Evolutionary conservation across 2,113 vertebrate genomes (phyloP), one percentile per base, ranked within the genome.

Genomic region (Sterna hirundo): DNA sequence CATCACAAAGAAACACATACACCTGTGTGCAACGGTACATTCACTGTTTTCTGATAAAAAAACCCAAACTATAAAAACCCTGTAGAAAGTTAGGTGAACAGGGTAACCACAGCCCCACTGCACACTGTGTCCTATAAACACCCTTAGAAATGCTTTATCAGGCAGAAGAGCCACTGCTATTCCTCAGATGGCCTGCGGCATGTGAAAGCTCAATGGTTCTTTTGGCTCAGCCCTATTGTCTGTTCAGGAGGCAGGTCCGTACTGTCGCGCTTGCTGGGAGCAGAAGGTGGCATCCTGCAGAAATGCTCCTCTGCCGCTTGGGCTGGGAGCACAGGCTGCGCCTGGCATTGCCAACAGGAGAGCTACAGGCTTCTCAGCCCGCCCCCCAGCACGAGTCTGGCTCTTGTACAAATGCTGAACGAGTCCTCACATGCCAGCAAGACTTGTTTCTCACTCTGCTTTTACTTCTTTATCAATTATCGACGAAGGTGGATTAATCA

Each of bases 321-420:
- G 32, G 23, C 11, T 64, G n/a, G 47, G n/a, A 76, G 10, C 6
- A 15, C 0, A 0, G 1, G 1, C 27, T 69, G 32, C 3, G 2
- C 0, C 2, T 36, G 64, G 6, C 11, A 32, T 7, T 51, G 30
- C 21, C 54, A 60, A 21, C 5, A 42, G 64, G 52, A 72, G 30
- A 64, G 16, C 25, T 47, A 40, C 5, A 40, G 58, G 19, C 32
- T 65, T 42, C 38, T 40, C 40, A 64, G 21, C 10, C 21, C 7
- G 11, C 4, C 11, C 7, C 29, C 34, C 13, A 30, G 69, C 23
- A 10, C 10, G 6, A 40, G 20, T 6, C 34, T 57, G 29, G 26
- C 38, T 72, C 8, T 19, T 32, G 36, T 26, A 74, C 29, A 81
- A 70, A n/a, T 22, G 26, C 13, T 57, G 20, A 70, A 66, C 6